Base-by-base conservation (phyloP, 2,888 invertebrate genomes). In the Penaeus monodon region DNA sequence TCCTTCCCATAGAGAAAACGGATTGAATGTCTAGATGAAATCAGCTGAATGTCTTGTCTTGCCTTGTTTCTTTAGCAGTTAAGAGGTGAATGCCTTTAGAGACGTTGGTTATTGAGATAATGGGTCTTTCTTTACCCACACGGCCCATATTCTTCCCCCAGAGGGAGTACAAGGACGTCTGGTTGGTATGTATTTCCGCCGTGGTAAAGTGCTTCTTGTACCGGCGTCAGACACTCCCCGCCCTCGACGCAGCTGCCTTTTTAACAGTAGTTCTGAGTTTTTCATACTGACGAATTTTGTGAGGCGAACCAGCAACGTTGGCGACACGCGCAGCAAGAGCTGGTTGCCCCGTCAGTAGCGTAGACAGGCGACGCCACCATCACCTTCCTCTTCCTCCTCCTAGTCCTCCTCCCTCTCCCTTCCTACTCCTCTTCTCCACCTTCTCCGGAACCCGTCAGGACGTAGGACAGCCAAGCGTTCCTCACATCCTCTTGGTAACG, bases 111-210 rank as follows among this genome's bases (percentile, higher is more conserved):
- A 57, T 57, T 57, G 57, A 57, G 57, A 57, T 57, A 57, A 57
- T 57, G 57, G 57, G 57, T 57, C 57, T 57, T 57, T 57, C 57
- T 57, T 57, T 57, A 57, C 57, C 57, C 57, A 57, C 57, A 57
- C 70, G 57, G 57, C 57, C 57, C 57, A 57, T 57, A 57, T 57
- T 33, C 82, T 80, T 80, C 82, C 85, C 38, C 70, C 87, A 90
- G 90, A 85, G 88, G 78, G 90, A 90, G 85, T 90, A 90, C 88
- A 90, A 90, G 90, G 90, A 90, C 84, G 88, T 88, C 70, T 90
- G 90, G 90, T 84, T 90, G 90, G 90, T 90, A 90, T 81, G 90
- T 90, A 84, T 77, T 77, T 44, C 27, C 83, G 70, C 70, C 82
- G 73, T 64, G 65, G 24, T 49, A 79, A 70, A 64, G 76, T 65